Base-by-base conservation (phyloP, 2,797 vertebrate genomes). In the Manis crassicaudata region DNA sequence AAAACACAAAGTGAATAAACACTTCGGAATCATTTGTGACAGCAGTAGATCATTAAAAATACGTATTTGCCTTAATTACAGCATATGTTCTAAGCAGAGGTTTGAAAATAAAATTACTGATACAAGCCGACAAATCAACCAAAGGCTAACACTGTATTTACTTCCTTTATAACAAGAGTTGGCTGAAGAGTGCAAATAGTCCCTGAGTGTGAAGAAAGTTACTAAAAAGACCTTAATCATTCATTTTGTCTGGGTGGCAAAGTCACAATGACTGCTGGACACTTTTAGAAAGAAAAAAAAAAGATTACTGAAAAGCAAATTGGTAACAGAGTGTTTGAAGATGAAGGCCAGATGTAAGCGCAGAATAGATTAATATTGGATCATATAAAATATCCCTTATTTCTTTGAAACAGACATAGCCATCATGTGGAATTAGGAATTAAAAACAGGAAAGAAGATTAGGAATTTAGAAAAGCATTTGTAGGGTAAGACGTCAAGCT, bases 161-260 rank as follows among this genome's bases (percentile, higher is more conserved):
- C 62, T 88, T 76, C 93, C 80, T 5, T 40, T 97, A 82, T 97
- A 92, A 91, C 32, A 80, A 97, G 91, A 91, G 90, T 95, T 96
- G 58, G 63, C 60, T 97, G 75, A 97, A 95, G 93, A 91, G 37
- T 95, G 65, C 23, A 70, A 60, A 18, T 25, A 21, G 35, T 97
- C 93, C 95, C 90, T 40, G 88, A 91, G 63, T 70, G 43, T 73
- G 27, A 80, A 92, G 52, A 20, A 52, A 1, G 2, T 68, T 84
- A 83, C 52, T 95, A 75, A 94, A 73, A 70, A 77, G 58, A 70
- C 11, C 14, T 76, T 65, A 91, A 79, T 46, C 37, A 63, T 81
- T 85, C 29, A 92, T 76, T 29, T 25, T 94, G 25, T 25, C 25
- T 93, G 25, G 81, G 20, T 23, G 56, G 43, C 10, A 68, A 90